Conservation (phyloP, 2,888 invertebrate genomes). For the Acanthosepion esculentum region DNA sequence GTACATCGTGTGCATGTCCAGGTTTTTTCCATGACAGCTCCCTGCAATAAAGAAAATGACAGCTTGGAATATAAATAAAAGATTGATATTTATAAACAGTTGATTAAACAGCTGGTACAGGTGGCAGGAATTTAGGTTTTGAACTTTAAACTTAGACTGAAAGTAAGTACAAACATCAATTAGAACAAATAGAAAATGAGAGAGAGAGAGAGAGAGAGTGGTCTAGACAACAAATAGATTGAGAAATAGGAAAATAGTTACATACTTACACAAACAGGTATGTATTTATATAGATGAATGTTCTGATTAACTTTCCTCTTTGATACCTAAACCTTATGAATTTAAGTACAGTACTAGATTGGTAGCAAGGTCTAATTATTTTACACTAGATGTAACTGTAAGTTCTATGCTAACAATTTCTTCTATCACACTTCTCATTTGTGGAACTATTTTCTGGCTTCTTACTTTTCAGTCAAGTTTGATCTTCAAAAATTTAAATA, state of each 20-base stretch:
- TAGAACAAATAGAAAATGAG: neutral
- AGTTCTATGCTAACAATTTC: too few species aligned
- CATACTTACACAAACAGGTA: too few species aligned
- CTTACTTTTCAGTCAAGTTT: too few species aligned
- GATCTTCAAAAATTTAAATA: too few species aligned
- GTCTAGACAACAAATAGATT: neutral
- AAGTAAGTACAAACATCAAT: neutral
- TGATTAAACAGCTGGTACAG: neutral
- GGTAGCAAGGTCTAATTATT: too few species aligned
- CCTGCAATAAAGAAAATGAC: neutral
- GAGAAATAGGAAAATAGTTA: neutral
- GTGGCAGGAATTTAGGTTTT: neutral
- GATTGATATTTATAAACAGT: neutral
- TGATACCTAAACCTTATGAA: too few species aligned
- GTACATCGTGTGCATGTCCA: conserved; percentile 82
- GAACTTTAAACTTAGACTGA: neutral
- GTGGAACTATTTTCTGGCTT: too few species aligned
- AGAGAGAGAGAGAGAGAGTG: neutral
- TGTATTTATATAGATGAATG: too few species aligned
- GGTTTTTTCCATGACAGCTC: conserved; percentile 48
- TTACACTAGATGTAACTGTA: too few species aligned
- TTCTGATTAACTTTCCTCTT: too few species aligned
- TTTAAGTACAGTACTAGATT: too few species aligned
- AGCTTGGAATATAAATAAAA: neutral
- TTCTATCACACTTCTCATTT: too few species aligned